phyloP scores from a whole-genome alignment of 1,140 invertebrate species.

The Odontomachus brunneus region DNA sequence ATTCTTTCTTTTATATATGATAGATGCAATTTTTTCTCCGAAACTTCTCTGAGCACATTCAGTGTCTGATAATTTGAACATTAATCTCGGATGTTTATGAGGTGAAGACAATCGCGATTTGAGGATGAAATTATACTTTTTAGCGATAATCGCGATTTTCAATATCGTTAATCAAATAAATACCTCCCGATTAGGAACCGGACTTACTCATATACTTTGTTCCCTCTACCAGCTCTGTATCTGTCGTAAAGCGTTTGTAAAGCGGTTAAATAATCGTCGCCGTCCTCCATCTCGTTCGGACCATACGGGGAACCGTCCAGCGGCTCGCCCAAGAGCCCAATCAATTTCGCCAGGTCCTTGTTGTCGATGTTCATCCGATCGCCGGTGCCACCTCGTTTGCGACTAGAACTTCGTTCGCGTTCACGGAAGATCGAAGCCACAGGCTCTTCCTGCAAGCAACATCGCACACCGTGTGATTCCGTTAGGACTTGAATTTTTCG shows the following conservation, averaged over 20 bases:
- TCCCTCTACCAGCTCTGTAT: conserved; percentile 65
- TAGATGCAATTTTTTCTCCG: too few species aligned
- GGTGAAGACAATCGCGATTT: too few species aligned
- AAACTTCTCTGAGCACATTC: too few species aligned
- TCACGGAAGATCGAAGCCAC: conserved; percentile 79
- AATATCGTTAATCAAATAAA: not conserved
- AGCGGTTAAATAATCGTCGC: conserved; percentile 68
- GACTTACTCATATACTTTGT: conserved; percentile 71
- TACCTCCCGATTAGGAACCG: not conserved
- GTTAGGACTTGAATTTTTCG: too few species aligned
- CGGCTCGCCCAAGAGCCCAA: conserved; percentile 71
- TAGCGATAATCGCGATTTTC: not conserved
- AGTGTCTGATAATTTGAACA: too few species aligned
- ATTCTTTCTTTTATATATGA: too few species aligned
- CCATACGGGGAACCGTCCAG: conserved; percentile 62
- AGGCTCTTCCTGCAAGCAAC: conserved; percentile 66
- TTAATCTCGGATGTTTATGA: too few species aligned
- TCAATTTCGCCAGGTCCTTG: conserved; percentile 68
- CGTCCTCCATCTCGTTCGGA: conserved; percentile 53
- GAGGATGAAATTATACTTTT: too few species aligned
- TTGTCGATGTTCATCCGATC: conserved; percentile 59
- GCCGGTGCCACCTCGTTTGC: conserved; percentile 60
- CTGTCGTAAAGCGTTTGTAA: conserved; percentile 70
- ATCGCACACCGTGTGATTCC: too few species aligned
- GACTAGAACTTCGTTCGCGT: conserved; percentile 73